Conservation (phyloP, 2,888 invertebrate genomes). For the Lasioglossum villosulum region DNA sequence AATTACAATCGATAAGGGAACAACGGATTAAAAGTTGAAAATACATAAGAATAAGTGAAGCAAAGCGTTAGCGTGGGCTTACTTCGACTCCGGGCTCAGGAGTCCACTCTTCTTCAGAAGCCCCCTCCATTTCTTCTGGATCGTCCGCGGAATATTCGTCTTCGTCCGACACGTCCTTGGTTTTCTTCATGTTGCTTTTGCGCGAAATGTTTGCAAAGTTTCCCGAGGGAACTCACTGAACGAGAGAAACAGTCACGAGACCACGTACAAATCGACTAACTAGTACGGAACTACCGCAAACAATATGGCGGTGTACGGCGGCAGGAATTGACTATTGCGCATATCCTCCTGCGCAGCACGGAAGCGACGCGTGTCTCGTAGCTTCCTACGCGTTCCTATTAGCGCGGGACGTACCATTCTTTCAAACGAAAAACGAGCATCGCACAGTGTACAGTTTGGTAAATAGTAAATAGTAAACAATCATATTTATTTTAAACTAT, state of each 20-base stretch:
- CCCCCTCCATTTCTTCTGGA: slow-evolving; percentile 84
- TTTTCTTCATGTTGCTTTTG: slow-evolving; percentile 82
- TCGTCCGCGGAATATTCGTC: slow-evolving; percentile 84
- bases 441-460: not conserved
- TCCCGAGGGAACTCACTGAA: slow-evolving; percentile 64
- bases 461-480: no score
- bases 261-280: slow-evolving; percentile 52
- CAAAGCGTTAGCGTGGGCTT: slow-evolving; percentile 65
- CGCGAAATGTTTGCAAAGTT: slow-evolving; percentile 81
- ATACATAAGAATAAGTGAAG: slow-evolving; percentile 19
- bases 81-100: slow-evolving; percentile 81
- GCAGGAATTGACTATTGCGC: slow-evolving; percentile 62
- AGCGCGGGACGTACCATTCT: slow-evolving; percentile 12
- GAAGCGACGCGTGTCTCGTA: slow-evolving; percentile 61
- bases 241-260: slow-evolving; percentile 52
- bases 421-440: slow-evolving; percentile 7
- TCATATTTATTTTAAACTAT: no score
- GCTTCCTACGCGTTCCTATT: slow-evolving; percentile 34
- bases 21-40: not conserved
- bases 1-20: not conserved
- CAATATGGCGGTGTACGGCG: slow-evolving; percentile 78
- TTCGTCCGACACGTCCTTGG: slow-evolving; percentile 83
- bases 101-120: slow-evolving; percentile 84
- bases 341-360: slow-evolving; percentile 59
- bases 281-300: slow-evolving; percentile 76